Evolutionary conservation across 2,888 invertebrate genomes (phyloP).

Genomic region (Didymodactylos carnosus): DNA sequence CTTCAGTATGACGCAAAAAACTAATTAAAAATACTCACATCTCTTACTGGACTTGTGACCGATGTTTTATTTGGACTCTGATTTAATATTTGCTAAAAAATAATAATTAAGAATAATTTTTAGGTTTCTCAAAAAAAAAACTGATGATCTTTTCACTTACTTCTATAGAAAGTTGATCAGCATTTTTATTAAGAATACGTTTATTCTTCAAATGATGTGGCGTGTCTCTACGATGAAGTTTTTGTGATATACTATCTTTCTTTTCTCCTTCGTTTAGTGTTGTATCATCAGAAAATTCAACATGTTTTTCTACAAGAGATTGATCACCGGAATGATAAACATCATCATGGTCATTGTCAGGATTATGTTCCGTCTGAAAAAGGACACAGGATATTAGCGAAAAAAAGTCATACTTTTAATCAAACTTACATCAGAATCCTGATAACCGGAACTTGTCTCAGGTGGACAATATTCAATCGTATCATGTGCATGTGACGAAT

Average conservation of each 20-base stretch:
- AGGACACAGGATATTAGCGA: background rate
- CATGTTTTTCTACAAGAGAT: background rate
- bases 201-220: conserved; percentile 98
- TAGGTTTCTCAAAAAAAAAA: background rate
- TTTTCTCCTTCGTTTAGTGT: conserved; percentile 1
- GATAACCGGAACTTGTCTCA: background rate
- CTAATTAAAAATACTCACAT: background rate
- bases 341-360: background rate
- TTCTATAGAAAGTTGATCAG: background rate
- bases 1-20: too few relatives aligned
- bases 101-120: background rate
- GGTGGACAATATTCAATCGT: background rate
- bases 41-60: background rate
- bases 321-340: background rate
- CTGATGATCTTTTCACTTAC: too few relatives aligned
- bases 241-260: background rate
- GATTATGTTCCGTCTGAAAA: too few relatives aligned
- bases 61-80: background rate
- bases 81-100: background rate
- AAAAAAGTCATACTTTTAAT: too few relatives aligned
- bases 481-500: background rate
- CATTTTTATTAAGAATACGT: conserved; percentile 43
- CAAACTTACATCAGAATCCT: background rate
- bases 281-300: background rate
- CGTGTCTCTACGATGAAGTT: conserved; percentile 71